phyloP scores from a whole-genome alignment of 1,140 invertebrate genomes.

The Leptoteleia sp. region DNA sequence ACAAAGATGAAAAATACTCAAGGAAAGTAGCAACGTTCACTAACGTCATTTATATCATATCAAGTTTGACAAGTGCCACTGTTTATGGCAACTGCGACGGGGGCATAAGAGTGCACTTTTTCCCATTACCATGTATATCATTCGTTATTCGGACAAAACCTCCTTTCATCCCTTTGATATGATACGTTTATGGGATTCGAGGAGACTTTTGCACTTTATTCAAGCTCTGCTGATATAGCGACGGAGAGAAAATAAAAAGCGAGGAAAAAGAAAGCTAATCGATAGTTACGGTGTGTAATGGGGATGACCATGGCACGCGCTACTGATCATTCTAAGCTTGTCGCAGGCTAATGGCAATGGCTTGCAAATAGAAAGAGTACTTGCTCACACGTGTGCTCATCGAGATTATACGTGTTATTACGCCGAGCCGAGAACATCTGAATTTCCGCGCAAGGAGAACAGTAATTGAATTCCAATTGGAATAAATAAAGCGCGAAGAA shows the following conservation, averaged over 20 bases:
- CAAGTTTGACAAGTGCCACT: slow-evolving; percentile 2
- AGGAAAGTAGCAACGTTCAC: too few species aligned
- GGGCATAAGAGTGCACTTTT: too few species aligned
- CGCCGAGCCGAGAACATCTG: slow-evolving; percentile 32
- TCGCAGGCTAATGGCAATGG: slow-evolving; percentile 37
- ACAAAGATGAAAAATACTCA: too few species aligned
- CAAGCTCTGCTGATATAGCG: slow-evolving; percentile 24
- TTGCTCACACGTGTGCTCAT: slow-evolving; percentile 40
- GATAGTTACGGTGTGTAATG: slow-evolving; percentile 53
- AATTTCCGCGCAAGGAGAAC: slow-evolving; percentile 15
- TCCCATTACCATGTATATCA: slow-evolving; percentile 15
- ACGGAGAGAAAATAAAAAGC: slow-evolving; percentile 18
- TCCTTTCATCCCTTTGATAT: slow-evolving; percentile 47
- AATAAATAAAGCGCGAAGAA: slow-evolving; percentile 38
- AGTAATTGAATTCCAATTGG: slow-evolving; percentile 34
- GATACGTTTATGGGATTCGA: slow-evolving; percentile 31
- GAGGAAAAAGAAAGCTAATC: slow-evolving; percentile 21
- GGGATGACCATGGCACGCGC: slow-evolving; percentile 58
- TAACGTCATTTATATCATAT: too few species aligned
- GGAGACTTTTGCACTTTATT: slow-evolving; percentile 26
- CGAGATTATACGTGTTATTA: slow-evolving; percentile 41
- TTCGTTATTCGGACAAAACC: slow-evolving; percentile 41
- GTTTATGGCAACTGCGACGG: not conserved
- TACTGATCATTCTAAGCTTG: slow-evolving; percentile 49
- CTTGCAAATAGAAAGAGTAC: slow-evolving; percentile 44